Evolutionary conservation across 2,113 vertebrate genomes (phyloP).

Genomic region (Seriola aureovittata): DNA sequence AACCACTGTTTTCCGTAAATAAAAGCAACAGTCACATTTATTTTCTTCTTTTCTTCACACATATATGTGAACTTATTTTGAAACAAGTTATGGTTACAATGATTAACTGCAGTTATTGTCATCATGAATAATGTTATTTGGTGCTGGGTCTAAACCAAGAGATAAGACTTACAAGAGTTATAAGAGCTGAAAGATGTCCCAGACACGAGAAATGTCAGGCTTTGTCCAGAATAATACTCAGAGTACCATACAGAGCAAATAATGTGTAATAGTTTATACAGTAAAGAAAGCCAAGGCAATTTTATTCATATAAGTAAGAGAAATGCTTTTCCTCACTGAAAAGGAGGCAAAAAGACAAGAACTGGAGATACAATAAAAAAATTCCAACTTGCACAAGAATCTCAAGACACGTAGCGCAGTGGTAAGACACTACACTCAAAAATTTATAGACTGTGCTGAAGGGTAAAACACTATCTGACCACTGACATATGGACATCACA

Average conservation of each 20-base stretch:
- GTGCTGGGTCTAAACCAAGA: too few relatives aligned
- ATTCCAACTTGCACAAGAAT: too few relatives aligned
- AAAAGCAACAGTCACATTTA: neutral
- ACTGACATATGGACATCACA: neutral
- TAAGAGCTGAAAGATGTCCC: too few relatives aligned
- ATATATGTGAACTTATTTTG: neutral
- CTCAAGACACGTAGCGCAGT: too few relatives aligned
- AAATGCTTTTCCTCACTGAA: neutral
- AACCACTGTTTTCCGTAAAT: conserved; percentile 7
- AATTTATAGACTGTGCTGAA: too few relatives aligned
- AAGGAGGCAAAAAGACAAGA: neutral
- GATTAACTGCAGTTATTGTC: neutral
- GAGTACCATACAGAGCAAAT: neutral
- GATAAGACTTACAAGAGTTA: too few relatives aligned
- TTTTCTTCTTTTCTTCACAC: conserved; percentile 6
- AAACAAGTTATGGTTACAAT: too few relatives aligned
- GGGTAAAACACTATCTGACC: too few relatives aligned
- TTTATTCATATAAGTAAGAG: neutral
- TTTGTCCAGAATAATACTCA: neutral
- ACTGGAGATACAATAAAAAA: too few relatives aligned
- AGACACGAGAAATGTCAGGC: too few relatives aligned
- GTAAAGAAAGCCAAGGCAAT: too few relatives aligned
- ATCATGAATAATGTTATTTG: neutral
- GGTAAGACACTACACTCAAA: too few relatives aligned
- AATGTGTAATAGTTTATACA: neutral